Conservation (phyloP, 2,888 invertebrate species). For the Eudemis profundana region DNA sequence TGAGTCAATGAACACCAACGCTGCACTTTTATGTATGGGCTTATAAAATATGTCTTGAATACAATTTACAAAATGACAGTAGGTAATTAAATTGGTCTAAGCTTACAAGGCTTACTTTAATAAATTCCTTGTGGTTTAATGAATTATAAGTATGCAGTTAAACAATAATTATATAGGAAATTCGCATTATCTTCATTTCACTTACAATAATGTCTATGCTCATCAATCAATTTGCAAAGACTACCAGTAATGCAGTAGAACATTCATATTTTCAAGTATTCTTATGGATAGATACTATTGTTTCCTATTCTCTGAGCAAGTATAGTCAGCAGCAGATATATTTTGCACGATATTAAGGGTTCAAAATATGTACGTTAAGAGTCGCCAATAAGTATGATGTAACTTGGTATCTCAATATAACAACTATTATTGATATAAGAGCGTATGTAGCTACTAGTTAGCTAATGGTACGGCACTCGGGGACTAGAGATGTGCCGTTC, state of each 20-base stretch:
- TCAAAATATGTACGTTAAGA: too few species aligned
- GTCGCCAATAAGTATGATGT: too few species aligned
- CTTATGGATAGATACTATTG: not conserved
- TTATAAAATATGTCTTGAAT: slow-evolving; percentile 34
- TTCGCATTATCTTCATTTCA: slow-evolving; percentile 2
- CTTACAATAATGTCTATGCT: not conserved
- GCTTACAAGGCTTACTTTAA: slow-evolving; percentile 20
- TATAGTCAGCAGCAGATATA: not conserved
- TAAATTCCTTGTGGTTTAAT: slow-evolving; percentile 5
- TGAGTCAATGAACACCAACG: slow-evolving; percentile 37
- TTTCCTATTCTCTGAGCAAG: not conserved
- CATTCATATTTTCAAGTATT: slow-evolving; percentile 5
- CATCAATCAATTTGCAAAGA: not conserved
- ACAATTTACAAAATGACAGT: slow-evolving; percentile 7
- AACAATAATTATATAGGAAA: not conserved
- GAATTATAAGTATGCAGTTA: slow-evolving; percentile 10
- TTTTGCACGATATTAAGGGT: too few species aligned
- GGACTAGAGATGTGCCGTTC: too few species aligned
- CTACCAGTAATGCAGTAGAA: slow-evolving; percentile 6
- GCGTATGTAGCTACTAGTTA: too few species aligned
- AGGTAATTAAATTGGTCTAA: slow-evolving; percentile 13
- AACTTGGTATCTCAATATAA: too few species aligned
- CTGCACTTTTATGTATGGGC: slow-evolving; percentile 16
- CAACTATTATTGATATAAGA: too few species aligned
- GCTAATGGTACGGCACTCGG: too few species aligned